These are phyloP conservation scores for Sinodicranocentrus sp. DNA, from an alignment of 2,888 invertebrate genomes.

Conservation along the genomic window DNA sequence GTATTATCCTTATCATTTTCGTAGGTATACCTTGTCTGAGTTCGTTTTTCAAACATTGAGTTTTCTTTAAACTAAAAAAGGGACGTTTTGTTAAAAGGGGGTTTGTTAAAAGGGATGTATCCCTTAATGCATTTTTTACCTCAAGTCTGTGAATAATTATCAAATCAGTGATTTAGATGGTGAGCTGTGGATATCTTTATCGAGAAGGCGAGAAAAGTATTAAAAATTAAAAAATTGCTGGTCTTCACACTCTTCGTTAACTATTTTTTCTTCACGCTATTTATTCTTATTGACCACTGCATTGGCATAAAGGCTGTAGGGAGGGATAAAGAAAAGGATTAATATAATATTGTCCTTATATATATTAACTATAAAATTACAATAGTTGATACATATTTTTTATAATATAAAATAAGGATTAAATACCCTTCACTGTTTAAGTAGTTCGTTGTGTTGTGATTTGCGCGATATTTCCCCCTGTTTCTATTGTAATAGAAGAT, in stretches of 20 bases:
- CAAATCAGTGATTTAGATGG: conserved; percentile 61
- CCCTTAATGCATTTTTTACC: too few relatives aligned
- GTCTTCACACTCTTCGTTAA: background rate
- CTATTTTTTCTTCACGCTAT: conserved; percentile 28
- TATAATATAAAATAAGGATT: background rate
- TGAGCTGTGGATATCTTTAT: conserved; percentile 23
- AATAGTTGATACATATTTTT: background rate
- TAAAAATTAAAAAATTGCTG: background rate
- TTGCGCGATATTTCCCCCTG: background rate
- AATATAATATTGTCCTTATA: conserved; percentile 37
- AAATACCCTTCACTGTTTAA: conserved; percentile 16
- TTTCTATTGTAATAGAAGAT: too few relatives aligned
- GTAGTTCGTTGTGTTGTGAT: conserved; percentile 11
- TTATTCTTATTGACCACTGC: conserved; percentile 22
- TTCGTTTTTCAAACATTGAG: too few relatives aligned
- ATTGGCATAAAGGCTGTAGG: conserved; percentile 2
- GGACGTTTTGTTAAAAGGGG: too few relatives aligned
- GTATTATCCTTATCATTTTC: conserved; percentile 63
- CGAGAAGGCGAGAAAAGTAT: background rate
- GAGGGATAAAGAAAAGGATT: background rate
- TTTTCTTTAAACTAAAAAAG: too few relatives aligned
- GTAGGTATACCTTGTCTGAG: conserved; percentile 28
- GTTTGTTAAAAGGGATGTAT: too few relatives aligned
- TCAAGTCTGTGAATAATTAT: conserved; percentile 47
- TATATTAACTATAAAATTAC: conserved; percentile 8